Evolutionary conservation across 2,113 vertebrate genomes (phyloP).

Genomic region (Spea bombifrons): DNA sequence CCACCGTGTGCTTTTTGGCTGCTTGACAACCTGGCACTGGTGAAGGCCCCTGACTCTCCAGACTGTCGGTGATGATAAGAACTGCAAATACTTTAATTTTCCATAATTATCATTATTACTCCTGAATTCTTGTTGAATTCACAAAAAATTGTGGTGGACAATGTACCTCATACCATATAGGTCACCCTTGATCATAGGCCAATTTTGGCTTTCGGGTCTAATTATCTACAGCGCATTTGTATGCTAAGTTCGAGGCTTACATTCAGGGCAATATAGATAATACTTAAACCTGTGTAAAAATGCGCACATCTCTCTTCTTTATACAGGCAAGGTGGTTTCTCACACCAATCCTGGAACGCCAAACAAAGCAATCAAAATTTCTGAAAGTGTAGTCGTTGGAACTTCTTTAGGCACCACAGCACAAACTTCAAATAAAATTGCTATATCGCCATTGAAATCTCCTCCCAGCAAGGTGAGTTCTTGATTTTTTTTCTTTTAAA

Average conservation of each 20-base stretch:
- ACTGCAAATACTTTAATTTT: too few species aligned
- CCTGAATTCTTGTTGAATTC: too few species aligned
- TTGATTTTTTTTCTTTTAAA: background rate
- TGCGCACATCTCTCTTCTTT: background rate
- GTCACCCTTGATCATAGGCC: too few species aligned
- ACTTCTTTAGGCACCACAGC: slow-evolving; percentile 73
- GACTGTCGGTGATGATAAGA: too few species aligned
- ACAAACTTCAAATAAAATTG: slow-evolving; percentile 90
- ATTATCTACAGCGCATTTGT: background rate
- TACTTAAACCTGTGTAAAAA: background rate
- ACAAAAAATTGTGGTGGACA: too few species aligned
- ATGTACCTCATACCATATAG: too few species aligned
- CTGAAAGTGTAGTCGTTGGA: slow-evolving; percentile 74
- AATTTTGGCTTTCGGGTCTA: too few species aligned
- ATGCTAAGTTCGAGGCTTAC: background rate
- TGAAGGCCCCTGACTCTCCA: too few species aligned
- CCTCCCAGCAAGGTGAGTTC: slow-evolving; percentile 91
- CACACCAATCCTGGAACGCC: slow-evolving; percentile 81
- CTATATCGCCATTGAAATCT: slow-evolving; percentile 94
- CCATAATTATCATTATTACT: too few species aligned
- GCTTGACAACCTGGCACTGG: too few species aligned
- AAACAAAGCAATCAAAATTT: slow-evolving; percentile 82
- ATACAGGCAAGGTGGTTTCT: slow-evolving; percentile 84
- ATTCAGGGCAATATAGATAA: background rate
- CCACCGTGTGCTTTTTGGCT: too few species aligned